These are phyloP conservation scores for Cladopsammia gracilis DNA, from an alignment of 64 coral and sea anemone species.

Conservation along the genomic window DNA sequence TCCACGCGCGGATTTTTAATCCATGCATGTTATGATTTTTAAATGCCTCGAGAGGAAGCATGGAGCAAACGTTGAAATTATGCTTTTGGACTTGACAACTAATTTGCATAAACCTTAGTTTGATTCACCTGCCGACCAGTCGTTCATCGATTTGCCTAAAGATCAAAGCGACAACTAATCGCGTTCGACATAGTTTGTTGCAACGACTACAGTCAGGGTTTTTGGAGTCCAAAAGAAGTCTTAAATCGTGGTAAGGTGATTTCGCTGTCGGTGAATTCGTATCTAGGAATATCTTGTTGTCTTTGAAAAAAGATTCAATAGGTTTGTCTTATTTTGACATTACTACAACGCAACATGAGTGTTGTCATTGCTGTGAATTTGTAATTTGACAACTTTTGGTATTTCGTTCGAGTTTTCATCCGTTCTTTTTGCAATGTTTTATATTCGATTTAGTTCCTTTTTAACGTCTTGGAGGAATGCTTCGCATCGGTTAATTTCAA, in stretches of 20 bases:
- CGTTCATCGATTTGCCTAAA: constrained; percentile 48
- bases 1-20: neutral
- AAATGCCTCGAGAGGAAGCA: constrained; percentile 7
- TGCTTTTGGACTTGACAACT: constrained; percentile 33
- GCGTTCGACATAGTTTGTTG: constrained; percentile 2
- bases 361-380: neutral
- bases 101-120: constrained; percentile 61
- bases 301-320: neutral
- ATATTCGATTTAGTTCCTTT: neutral
- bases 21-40: neutral
- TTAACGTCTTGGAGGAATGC: neutral
- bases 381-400: constrained; percentile 11
- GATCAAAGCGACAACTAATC: constrained; percentile 58
- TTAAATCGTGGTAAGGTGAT: neutral
- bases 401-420: neutral
- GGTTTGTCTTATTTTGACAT: constrained; percentile 36
- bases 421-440: neutral
- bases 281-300: neutral
- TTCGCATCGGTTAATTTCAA: neutral
- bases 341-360: constrained; percentile 23
- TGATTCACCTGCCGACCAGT: constrained; percentile 34
- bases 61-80: constrained; percentile 13
- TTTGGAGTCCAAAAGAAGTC: neutral
- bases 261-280: neutral
- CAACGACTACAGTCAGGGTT: neutral